Base-by-base conservation (phyloP, 2,888 invertebrate species). In the Pristionchus exspectatus region DNA sequence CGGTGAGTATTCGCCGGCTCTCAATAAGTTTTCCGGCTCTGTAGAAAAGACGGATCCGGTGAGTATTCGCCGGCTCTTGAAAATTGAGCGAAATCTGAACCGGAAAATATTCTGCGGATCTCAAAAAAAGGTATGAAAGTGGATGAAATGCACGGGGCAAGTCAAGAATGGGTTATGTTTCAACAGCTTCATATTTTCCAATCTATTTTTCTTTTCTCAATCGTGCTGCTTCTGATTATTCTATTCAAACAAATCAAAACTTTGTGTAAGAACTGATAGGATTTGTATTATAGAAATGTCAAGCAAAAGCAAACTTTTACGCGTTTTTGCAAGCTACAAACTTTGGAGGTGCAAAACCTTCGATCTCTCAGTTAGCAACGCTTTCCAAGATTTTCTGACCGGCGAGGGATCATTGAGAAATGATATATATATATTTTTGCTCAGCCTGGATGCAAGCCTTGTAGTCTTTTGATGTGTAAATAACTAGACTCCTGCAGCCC, bases 11-110 rank as follows among this genome's bases (percentile, higher is more conserved):
- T 5, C 14, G 50, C 59, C 12, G 69, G 30, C 18, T 24, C 14
- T 7, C 2, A 24, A 9, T 56, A 33, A 77, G 77, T 30, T 33
- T 27, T 1, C 21, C 33, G 77, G 33, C 21, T 27, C 21, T 30
- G 91, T 92, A 33, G 93, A 93, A 84, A 91, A 92, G 38, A 92
- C 91, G 77, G 93, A 93, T 90, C 92, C 92, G 87, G 91, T 92
- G 21, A n/a, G 87, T 50, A 50, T 9, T 50, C 9, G 4, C 4
- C 44, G 44, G 44, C 44, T 50, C 44, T 50, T 9, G 44, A 50
- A 50, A 50, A 10, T 9, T 0, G 44, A 12, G 44, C 9, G 44
- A 50, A 50, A 50, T 12, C 44, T 3, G 4, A 50, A 3, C 44
- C 44, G 44, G 9, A 50, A 9, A 50, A 7, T 50, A 50, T 50